These are phyloP conservation scores for Drosophila sordidula DNA, from an alignment of 2,888 invertebrate genomes.

Conservation along the genomic window DNA sequence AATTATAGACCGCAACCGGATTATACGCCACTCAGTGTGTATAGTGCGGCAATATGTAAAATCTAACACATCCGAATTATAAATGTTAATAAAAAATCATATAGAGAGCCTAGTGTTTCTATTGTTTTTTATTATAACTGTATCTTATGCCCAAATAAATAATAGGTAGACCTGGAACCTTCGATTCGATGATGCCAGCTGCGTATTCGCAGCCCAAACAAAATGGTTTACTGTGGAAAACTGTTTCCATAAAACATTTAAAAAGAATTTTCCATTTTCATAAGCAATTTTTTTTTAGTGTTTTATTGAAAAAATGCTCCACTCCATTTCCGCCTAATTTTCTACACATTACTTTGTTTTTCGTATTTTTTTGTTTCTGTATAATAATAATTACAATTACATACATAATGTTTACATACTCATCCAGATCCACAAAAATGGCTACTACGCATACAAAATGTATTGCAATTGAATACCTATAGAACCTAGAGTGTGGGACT, in stretches of 20 bases:
- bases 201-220: no score
- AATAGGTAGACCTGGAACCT: no score
- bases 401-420: slow-evolving; percentile 72
- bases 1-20: slow-evolving; percentile 25
- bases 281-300: slow-evolving; percentile 61
- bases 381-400: slow-evolving; percentile 74
- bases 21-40: slow-evolving; percentile 35
- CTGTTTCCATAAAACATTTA: neutral
- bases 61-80: slow-evolving; percentile 68
- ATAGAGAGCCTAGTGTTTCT: slow-evolving; percentile 47
- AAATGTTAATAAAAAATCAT: slow-evolving; percentile 74
- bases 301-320: slow-evolving; percentile 81
- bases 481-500: slow-evolving; percentile 70
- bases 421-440: slow-evolving; percentile 74
- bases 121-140: slow-evolving; percentile 6
- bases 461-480: slow-evolving; percentile 77
- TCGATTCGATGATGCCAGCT: no score
- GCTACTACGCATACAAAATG: slow-evolving; percentile 76
- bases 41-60: slow-evolving; percentile 62
- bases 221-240: no score
- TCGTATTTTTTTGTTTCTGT: slow-evolving; percentile 43
- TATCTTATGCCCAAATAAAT: neutral
- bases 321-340: slow-evolving; percentile 78
- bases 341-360: slow-evolving; percentile 68
- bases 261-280: slow-evolving; percentile 32